These are phyloP conservation scores for Carabus problematicus DNA, from an alignment of 2,888 invertebrate species.

Conservation along the genomic window DNA sequence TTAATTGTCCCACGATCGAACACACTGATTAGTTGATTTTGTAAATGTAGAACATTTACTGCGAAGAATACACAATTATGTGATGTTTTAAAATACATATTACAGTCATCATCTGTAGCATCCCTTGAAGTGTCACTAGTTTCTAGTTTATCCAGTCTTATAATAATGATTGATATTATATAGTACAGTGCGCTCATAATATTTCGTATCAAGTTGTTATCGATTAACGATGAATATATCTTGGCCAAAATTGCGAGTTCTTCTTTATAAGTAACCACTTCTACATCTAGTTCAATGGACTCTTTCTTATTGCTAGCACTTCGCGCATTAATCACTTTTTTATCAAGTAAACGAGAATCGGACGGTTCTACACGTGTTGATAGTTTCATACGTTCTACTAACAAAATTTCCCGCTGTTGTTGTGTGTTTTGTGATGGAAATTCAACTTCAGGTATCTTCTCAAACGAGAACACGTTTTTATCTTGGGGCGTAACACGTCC, in stretches of 20 bases:
- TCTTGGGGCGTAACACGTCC: constrained; percentile 19
- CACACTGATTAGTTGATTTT: constrained; percentile 64
- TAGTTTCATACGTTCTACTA: constrained; percentile 41
- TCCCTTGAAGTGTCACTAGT: too few species aligned
- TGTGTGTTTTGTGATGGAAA: neutral
- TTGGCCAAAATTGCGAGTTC: constrained; percentile 64
- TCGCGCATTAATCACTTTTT: constrained; percentile 57
- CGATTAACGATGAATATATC: constrained; percentile 67
- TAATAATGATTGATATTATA: constrained; percentile 68
- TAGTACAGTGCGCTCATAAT: constrained; percentile 74
- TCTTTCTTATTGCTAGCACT: too few species aligned
- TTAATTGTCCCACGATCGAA: constrained; percentile 72
- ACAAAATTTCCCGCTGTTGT: constrained; percentile 53
- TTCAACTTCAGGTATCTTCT: constrained; percentile 15
- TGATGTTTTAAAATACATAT: constrained; percentile 59
- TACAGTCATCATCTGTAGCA: neutral
- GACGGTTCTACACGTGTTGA: constrained; percentile 32
- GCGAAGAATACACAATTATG: constrained; percentile 83
- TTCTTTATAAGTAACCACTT: constrained; percentile 61
- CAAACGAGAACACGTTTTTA: constrained; percentile 26
- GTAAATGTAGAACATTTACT: constrained; percentile 67
- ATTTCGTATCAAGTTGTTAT: constrained; percentile 69
- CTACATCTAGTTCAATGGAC: constrained; percentile 57
- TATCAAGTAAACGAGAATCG: neutral
- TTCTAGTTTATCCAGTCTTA: constrained; percentile 49